Conservation (phyloP, 2,888 invertebrate species). For the Xestia ashworthii region DNA sequence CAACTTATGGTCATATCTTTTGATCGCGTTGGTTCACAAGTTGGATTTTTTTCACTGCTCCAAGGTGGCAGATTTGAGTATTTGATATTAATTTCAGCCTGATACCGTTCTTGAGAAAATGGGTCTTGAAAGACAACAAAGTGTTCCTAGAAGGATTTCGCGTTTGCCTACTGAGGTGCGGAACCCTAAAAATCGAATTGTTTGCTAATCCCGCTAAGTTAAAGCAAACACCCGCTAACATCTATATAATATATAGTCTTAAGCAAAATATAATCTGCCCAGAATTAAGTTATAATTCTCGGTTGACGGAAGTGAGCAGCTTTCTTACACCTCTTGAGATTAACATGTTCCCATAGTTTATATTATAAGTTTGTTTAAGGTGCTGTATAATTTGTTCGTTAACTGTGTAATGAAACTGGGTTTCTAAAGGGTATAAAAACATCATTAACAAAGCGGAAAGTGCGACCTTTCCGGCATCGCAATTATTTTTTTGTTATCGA, state of each 20-base stretch:
- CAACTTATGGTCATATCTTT: too few species aligned
- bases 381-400: not conserved
- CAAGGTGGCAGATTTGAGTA: too few species aligned
- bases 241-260: not conserved
- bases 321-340: not conserved
- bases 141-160: too few species aligned
- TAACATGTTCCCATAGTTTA: not conserved
- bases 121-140: too few species aligned
- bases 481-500: not conserved
- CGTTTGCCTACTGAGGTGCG: too few species aligned
- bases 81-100: too few species aligned
- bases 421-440: not conserved
- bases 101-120: too few species aligned
- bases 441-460: not conserved
- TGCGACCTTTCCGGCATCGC: not conserved
- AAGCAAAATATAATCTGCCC: conserved; percentile 7
- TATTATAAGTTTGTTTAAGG: conserved; percentile 10
- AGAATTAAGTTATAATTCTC: conserved; percentile 22
- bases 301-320: not conserved
- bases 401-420: not conserved
- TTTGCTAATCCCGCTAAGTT: not conserved
- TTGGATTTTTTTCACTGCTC: too few species aligned
- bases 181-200: not conserved
- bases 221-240: not conserved
- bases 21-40: too few species aligned